phyloP scores from a whole-genome alignment of 2,113 vertebrate genomes.

The human region DNA sequence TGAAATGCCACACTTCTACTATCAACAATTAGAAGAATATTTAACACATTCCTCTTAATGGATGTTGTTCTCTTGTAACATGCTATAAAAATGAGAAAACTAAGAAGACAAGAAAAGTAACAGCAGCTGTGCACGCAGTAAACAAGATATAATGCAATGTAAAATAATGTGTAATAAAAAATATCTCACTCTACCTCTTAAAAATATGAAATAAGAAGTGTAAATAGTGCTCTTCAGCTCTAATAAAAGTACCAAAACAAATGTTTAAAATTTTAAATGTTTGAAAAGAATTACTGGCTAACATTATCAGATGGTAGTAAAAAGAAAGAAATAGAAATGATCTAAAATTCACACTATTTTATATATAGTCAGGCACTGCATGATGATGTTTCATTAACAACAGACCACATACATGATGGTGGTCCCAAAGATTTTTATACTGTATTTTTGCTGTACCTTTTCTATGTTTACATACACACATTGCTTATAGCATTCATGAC shows the following conservation, averaged over 20 bases:
- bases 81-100: background rate
- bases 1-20: background rate
- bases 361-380: background rate
- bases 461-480: background rate
- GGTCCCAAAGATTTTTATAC: background rate
- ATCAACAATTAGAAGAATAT: background rate
- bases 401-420: background rate
- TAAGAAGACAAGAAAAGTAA: background rate
- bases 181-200: background rate
- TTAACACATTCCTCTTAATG: background rate
- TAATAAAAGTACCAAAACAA: background rate
- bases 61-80: background rate
- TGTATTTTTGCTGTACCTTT: background rate
- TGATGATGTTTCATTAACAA: background rate
- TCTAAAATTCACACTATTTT: background rate
- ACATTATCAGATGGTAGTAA: background rate
- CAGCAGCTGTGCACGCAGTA: background rate
- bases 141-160: background rate
- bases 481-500: too few relatives aligned
- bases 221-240: background rate
- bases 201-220: background rate
- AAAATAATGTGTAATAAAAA: background rate
- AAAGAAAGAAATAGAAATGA: background rate
- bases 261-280: slow-evolving; percentile 8
- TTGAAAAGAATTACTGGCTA: slow-evolving; percentile 25